Conservation (phyloP, 64 coral and sea anemone species). For the Montipora efflorescens region DNA sequence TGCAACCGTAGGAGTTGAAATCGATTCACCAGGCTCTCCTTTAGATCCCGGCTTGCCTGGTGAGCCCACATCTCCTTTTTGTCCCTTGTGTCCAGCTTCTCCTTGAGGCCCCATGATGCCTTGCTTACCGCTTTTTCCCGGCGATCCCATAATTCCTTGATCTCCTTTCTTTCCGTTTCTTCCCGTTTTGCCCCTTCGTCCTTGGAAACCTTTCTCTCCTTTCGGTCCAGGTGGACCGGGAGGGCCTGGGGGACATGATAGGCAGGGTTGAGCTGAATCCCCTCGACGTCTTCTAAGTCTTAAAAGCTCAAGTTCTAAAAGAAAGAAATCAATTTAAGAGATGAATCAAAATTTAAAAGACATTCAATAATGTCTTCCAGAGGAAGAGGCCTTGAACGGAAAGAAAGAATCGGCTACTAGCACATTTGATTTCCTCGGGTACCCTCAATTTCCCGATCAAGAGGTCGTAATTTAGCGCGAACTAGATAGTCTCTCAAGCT, state of each 20-base stretch:
- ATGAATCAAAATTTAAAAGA: no score
- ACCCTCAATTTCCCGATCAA: no score
- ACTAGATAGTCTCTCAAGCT: no score
- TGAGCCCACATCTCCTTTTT: not conserved
- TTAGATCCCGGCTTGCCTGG: conserved; percentile 34
- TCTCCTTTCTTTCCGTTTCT: conserved; percentile 27
- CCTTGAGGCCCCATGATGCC: conserved; percentile 8
- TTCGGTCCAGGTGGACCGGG: not conserved
- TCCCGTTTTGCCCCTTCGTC: not conserved
- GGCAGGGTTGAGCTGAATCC: not conserved
- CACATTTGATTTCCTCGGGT: no score
- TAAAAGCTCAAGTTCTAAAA: no score
- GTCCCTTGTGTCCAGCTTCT: not conserved
- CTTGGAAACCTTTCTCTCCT: not conserved
- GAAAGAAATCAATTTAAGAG: no score
- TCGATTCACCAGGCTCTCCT: conserved; percentile 24
- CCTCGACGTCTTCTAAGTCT: no score
- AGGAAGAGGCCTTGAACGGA: no score
- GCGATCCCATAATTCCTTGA: conserved; percentile 14
- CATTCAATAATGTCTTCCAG: no score
- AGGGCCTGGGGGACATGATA: not conserved
- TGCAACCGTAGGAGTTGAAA: not conserved
- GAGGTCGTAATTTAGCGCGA: no score
- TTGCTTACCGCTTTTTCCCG: conserved; percentile 25
- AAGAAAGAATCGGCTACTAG: no score